phyloP scores from a whole-genome alignment of 2,113 vertebrate genomes.

The Colinus virginianus region DNA sequence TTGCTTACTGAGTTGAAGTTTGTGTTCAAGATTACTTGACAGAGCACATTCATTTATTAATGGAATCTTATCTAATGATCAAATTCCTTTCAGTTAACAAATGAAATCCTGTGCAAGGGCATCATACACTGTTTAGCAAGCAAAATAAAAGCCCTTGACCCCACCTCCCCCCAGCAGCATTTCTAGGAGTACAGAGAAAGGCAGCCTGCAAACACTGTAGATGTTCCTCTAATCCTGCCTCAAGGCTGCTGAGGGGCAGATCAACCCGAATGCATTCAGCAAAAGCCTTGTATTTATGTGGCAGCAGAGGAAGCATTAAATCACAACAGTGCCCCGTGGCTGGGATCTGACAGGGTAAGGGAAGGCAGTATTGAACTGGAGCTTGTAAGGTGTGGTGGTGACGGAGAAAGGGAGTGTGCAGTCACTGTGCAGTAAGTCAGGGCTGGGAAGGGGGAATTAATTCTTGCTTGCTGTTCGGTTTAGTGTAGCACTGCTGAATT shows the following conservation, averaged over 20 bases:
- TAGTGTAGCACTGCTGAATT: not conserved
- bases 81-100: not conserved
- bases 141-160: not conserved
- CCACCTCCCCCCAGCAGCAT: not conserved
- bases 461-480: not conserved
- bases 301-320: not conserved
- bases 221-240: not conserved
- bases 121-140: not conserved
- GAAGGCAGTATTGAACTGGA: not conserved
- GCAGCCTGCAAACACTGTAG: not conserved
- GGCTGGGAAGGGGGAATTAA: not conserved
- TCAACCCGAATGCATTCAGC: not conserved
- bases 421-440: not conserved
- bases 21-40: not conserved
- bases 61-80: not conserved
- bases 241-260: too few species aligned
- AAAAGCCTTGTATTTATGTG: not conserved
- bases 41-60: not conserved
- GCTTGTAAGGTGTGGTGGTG: not conserved
- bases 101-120: not conserved
- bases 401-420: not conserved
- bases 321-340: not conserved
- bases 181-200: not conserved
- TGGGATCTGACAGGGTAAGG: not conserved
- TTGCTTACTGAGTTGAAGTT: not conserved